Evolutionary conservation across 2,888 invertebrate genomes (phyloP).

Genomic region (Apeira syringaria): DNA sequence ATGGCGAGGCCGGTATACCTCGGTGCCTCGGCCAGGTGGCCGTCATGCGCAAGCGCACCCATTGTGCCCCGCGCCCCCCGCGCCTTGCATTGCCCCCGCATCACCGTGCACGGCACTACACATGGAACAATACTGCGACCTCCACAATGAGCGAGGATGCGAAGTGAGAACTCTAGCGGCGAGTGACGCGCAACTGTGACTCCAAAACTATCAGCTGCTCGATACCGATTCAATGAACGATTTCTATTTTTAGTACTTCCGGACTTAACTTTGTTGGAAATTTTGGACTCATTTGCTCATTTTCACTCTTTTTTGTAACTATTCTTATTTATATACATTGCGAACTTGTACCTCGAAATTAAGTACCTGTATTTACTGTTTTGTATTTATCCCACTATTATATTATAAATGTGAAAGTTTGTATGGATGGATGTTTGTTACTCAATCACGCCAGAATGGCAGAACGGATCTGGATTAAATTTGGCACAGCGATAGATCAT

Average conservation of each 20-base stretch:
- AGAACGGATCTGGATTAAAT: too few relatives aligned
- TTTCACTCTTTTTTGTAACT: too few relatives aligned
- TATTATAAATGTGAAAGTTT: too few relatives aligned
- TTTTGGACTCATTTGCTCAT: neutral
- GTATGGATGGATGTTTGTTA: too few relatives aligned
- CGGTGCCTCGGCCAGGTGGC: conserved; percentile 64
- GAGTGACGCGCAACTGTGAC: conserved; percentile 16
- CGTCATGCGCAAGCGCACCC: conserved; percentile 82
- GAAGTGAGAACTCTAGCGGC: conserved; percentile 13
- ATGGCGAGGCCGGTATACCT: conserved; percentile 76
- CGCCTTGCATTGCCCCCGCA: conserved; percentile 35
- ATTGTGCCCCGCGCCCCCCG: conserved; percentile 55
- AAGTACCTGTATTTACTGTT: too few relatives aligned
- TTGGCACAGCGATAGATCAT: too few relatives aligned
- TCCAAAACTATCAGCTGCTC: conserved; percentile 42
- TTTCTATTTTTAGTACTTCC: conserved; percentile 6
- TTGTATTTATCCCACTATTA: too few relatives aligned
- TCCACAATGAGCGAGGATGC: conserved; percentile 38
- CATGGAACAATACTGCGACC: conserved; percentile 57
- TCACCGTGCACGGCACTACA: conserved; percentile 42
- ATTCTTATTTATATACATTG: too few relatives aligned
- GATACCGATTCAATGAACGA: conserved; percentile 3
- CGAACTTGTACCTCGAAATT: too few relatives aligned
- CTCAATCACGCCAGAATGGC: too few relatives aligned
- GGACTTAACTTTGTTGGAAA: neutral